Evolutionary conservation across 2,888 invertebrate genomes (phyloP).

Genomic region (Callinectes sapidus): DNA sequence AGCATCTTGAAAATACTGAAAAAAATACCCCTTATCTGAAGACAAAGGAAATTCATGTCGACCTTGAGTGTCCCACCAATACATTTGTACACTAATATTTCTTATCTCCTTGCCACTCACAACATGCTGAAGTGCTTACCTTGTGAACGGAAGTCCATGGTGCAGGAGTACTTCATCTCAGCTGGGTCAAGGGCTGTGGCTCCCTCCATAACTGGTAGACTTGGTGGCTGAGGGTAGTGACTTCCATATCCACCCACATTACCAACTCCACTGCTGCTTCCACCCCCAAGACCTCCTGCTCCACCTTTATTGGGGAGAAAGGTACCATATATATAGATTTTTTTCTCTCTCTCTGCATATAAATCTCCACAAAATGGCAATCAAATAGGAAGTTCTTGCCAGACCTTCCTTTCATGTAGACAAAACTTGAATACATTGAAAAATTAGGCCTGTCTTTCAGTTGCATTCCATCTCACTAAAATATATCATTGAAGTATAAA

Average conservation of each 20-base stretch:
- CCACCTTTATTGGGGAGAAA: slow-evolving; percentile 41
- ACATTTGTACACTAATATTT: background rate
- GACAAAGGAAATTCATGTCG: no score
- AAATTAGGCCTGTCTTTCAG: no score
- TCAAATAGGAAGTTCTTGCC: background rate
- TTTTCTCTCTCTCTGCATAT: background rate
- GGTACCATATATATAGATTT: background rate
- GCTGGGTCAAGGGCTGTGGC: slow-evolving; percentile 79
- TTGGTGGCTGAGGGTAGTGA: slow-evolving; percentile 74
- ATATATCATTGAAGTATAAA: no score
- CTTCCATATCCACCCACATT: slow-evolving; percentile 58
- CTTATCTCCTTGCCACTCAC: background rate
- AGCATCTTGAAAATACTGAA: no score
- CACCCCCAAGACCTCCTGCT: slow-evolving; percentile 49
- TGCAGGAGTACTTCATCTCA: slow-evolving; percentile 84
- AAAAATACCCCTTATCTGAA: no score
- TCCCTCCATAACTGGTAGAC: slow-evolving; percentile 77
- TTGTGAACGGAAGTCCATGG: slow-evolving; percentile 80
- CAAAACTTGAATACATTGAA: background rate
- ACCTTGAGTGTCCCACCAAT: background rate
- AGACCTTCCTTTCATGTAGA: background rate
- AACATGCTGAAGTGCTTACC: slow-evolving; percentile 47
- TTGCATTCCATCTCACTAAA: no score
- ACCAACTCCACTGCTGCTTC: slow-evolving; percentile 67
- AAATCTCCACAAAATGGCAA: background rate